A percentile compares a stretch with the other conserved stretches of the same genome.
These are phyloP conservation scores for fruit fly (Drosophila melanogaster) DNA, from an alignment of 1,140 invertebrate species.

Conservation along the genomic window DNA sequence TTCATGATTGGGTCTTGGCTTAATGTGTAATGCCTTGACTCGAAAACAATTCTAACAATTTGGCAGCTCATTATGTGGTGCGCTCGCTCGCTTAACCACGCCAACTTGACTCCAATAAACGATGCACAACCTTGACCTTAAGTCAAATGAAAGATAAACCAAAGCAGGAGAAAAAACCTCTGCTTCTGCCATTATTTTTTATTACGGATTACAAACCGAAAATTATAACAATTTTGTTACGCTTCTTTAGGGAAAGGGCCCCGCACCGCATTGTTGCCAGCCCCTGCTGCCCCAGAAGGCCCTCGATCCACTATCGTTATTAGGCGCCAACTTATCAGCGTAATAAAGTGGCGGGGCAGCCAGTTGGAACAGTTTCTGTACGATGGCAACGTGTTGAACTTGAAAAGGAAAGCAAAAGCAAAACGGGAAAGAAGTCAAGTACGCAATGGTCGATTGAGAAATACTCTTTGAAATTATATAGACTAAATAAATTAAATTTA, in stretches of 20 bases:
- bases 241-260: slow-evolving; percentile 77
- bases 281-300: not conserved
- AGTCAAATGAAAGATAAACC: slow-evolving; percentile 64
- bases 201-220: slow-evolving; percentile 67
- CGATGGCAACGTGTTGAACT: slow-evolving; percentile 73
- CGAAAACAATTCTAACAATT: slow-evolving; percentile 75
- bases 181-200: slow-evolving; percentile 48
- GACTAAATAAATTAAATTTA: too few relatives aligned
- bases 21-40: slow-evolving; percentile 54
- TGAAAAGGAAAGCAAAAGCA: slow-evolving; percentile 75
- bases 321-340: slow-evolving; percentile 58
- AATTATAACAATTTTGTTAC: slow-evolving; percentile 83
- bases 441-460: slow-evolving; percentile 23
- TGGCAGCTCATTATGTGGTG: slow-evolving; percentile 76
- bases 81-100: slow-evolving; percentile 50
- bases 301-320: slow-evolving; percentile 15
- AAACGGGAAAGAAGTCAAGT: slow-evolving; percentile 34
- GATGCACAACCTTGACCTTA: slow-evolving; percentile 78
- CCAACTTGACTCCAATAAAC: slow-evolving; percentile 70
- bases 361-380: slow-evolving; percentile 73
- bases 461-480: slow-evolving; percentile 24
- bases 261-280: not conserved
- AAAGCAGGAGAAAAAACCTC: slow-evolving; percentile 10
- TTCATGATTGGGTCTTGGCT: slow-evolving; percentile 46
- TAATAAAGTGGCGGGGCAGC: slow-evolving; percentile 77